Percentiles rank a stretch among this genome's conserved stretches.
These are phyloP conservation scores for Torymus texanus DNA, from an alignment of 2,888 invertebrate genomes.

Conservation along the genomic window DNA sequence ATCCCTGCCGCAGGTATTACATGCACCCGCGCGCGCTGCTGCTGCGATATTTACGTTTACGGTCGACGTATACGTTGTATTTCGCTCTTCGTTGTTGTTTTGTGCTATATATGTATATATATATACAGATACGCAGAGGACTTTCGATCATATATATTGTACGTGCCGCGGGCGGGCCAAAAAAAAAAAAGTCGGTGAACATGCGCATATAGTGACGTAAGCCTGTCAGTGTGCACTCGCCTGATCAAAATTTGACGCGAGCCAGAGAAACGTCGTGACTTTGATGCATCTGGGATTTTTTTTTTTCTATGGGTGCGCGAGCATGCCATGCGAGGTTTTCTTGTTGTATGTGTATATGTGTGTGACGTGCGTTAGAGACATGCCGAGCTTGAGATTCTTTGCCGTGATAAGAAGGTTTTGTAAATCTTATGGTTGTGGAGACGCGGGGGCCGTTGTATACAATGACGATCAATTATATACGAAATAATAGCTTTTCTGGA, in stretches of 20 bases:
- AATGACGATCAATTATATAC: conserved; percentile 9
- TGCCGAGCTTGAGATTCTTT: too few species aligned
- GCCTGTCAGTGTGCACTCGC: too few species aligned
- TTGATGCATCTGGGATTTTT: too few species aligned
- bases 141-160: neutral
- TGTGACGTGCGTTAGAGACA: too few species aligned
- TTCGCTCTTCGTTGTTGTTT: neutral
- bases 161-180: conserved; percentile 13
- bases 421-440: neutral
- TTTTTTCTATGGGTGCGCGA: too few species aligned
- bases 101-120: neutral
- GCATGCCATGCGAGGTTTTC: too few species aligned
- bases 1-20: too few species aligned
- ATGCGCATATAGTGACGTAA: too few species aligned
- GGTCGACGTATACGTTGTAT: neutral
- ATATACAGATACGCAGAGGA: neutral
- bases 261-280: too few species aligned
- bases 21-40: neutral
- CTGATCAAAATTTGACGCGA: too few species aligned
- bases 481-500: neutral
- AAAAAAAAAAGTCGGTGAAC: neutral
- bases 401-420: too few species aligned
- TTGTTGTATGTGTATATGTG: too few species aligned
- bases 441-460: neutral
- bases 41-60: conserved; percentile 3